Conservation (phyloP, 2,888 invertebrate species). For the Lithophane leautieri region DNA sequence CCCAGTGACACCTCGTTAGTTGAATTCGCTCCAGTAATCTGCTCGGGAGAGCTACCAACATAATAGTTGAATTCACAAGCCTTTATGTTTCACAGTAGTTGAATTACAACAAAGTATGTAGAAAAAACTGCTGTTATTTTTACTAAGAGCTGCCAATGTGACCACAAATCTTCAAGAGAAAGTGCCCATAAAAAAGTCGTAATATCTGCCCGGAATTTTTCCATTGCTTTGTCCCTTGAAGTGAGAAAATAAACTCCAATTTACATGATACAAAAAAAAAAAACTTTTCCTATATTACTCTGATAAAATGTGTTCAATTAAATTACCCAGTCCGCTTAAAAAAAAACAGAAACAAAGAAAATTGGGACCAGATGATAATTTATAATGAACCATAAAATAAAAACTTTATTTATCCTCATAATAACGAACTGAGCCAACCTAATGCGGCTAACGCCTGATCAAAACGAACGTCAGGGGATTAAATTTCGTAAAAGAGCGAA, state of each 20-base stretch:
- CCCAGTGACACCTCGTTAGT: constrained; percentile 25
- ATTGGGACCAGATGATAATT: constrained; percentile 19
- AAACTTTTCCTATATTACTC: background rate
- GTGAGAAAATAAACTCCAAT: constrained; percentile 3
- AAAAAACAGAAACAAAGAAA: constrained; percentile 28
- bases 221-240: background rate
- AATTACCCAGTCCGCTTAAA: background rate
- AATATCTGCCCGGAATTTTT: constrained; percentile 13
- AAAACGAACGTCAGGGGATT: constrained; percentile 63
- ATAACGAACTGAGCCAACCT: constrained; percentile 27
- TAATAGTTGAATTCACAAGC: constrained; percentile 11
- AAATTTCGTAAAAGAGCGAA: constrained; percentile 61
- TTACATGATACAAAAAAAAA: background rate
- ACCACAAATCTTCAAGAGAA: constrained; percentile 29
- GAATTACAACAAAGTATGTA: background rate
- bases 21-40: constrained; percentile 26
- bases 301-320: background rate
- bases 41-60: background rate
- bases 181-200: constrained; percentile 24
- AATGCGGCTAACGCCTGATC: constrained; percentile 61
- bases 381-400: constrained; percentile 50
- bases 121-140: constrained; percentile 15
- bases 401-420: constrained; percentile 51
- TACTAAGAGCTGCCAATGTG: constrained; percentile 13
- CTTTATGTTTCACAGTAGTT: background rate